A percentile compares a stretch with the other conserved stretches of the same genome.
These are phyloP conservation scores for Cyphomyrmex costatus DNA, from an alignment of 1,140 invertebrate species.

Conservation along the genomic window DNA sequence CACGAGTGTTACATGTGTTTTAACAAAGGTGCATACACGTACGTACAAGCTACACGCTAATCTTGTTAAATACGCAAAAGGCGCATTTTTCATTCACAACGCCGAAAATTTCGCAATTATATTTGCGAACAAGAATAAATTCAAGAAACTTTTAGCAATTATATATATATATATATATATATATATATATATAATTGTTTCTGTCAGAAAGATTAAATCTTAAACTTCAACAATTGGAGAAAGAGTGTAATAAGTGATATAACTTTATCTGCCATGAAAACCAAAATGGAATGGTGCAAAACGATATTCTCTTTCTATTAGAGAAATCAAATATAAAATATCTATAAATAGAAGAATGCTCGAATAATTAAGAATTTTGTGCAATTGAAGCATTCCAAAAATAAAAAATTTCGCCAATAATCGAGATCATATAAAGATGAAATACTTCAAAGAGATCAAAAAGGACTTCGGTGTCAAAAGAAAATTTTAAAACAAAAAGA, in stretches of 20 bases:
- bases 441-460: not conserved
- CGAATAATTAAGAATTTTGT: constrained; percentile 12
- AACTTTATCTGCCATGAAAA: constrained; percentile 46
- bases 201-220: constrained; percentile 20
- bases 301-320: not conserved
- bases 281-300: not conserved
- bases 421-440: not conserved
- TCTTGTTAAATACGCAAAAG: constrained; percentile 28
- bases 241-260: constrained; percentile 40
- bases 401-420: not conserved
- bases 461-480: not conserved
- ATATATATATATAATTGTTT: not conserved
- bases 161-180: not conserved
- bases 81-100: constrained; percentile 12
- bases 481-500: not conserved
- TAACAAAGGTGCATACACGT: constrained; percentile 45
- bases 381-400: not conserved
- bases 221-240: constrained; percentile 47
- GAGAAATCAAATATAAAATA: not conserved
- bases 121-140: constrained; percentile 45
- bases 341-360: not conserved
- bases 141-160: constrained; percentile 22
- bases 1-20: constrained; percentile 49
- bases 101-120: constrained; percentile 32
- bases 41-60: constrained; percentile 53